phyloP scores from a whole-genome alignment of 2,888 invertebrate species.

The Volucella inanis region DNA sequence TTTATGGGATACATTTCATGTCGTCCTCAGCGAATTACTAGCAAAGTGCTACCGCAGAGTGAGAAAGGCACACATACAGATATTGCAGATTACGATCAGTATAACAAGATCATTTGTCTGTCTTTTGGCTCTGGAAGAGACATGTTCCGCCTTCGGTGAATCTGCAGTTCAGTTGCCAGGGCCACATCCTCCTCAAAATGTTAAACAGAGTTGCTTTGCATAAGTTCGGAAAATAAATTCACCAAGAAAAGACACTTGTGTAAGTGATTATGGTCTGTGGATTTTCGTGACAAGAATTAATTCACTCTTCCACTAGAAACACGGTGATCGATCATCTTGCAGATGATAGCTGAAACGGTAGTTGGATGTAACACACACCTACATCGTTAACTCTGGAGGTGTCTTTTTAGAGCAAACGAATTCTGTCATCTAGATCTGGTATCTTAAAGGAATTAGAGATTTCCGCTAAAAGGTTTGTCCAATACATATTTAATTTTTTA shows the following conservation, averaged over 20 bases:
- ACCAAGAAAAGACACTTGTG: constrained; percentile 59
- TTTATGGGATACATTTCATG: constrained; percentile 72
- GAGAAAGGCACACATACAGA: constrained; percentile 54
- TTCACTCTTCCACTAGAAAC: constrained; percentile 46
- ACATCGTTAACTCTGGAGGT: constrained; percentile 44
- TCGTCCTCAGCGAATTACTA: constrained; percentile 67
- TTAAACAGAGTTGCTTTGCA: constrained; percentile 48
- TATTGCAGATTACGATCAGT: constrained; percentile 68
- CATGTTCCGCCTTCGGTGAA: constrained; percentile 67
- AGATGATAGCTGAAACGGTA: constrained; percentile 49
- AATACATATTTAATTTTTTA: no score
- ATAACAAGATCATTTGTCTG: constrained; percentile 74
- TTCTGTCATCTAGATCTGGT: constrained; percentile 39
- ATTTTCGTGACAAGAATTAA: constrained; percentile 71
- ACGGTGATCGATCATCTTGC: constrained; percentile 56
- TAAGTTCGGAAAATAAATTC: constrained; percentile 64
- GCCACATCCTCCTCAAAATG: constrained; percentile 36
- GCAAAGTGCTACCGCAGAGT: constrained; percentile 69
- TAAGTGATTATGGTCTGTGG: constrained; percentile 22
- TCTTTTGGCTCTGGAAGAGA: constrained; percentile 66
- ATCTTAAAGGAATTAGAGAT: constrained; percentile 17
- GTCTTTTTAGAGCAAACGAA: constrained; percentile 21
- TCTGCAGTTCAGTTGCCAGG: constrained; percentile 34
- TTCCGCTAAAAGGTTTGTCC: background rate
- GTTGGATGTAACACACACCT: constrained; percentile 53